Base-by-base conservation (phyloP, 2,113 vertebrate species). In the Oreochromis niloticus region DNA sequence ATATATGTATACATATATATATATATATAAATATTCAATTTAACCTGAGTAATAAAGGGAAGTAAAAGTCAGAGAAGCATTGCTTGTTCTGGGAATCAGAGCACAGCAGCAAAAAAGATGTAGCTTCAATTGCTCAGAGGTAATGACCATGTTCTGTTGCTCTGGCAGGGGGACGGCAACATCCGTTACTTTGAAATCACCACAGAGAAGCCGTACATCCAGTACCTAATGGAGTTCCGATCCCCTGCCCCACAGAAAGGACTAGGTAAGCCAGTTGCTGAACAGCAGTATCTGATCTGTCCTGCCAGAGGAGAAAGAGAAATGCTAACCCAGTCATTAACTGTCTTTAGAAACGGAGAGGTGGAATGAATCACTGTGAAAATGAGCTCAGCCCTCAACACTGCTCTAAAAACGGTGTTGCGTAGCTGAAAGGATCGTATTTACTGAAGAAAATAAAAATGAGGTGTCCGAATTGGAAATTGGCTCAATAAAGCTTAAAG, bases 111-210 rank as follows among this genome's bases (percentile, higher is more conserved):
- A 78, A 78, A 78, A 34, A 6, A 52, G 27, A 52, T 11, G 4
- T 32, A 78, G 27, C 71, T 50, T 50, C 24, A 50, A 32, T 48
- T 75, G 16, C 46, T 78, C 27, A 78, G 71, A 39, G 43, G n/a
- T 87, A 52, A 89, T 8, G 9, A n/a, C 41, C 34, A 61, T 36
- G 50, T 30, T 89, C 17, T 90, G 48, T 11, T 82, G 17, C 78
- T 17, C 89, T 84, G 86, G 27, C 95, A 99, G 99, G 99, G 99
- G 0, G 99, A 99, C 0, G 99, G 99, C 10, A 99, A 99, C 95
- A 99, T 99, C 88, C 97, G 99, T 4, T 99, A 99, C 95, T 99
- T 98, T 2, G 98, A 99, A 96, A 96, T 99, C 4, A 97, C 96
- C 88, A 96, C 96, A 0, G 98, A 99, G 91, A 99, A 99, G 96